Percentiles rank a stretch among this genome's conserved stretches.
Evolutionary conservation across 2,888 invertebrate genomes (phyloP).

Genomic region (Ditula angustiorana): DNA sequence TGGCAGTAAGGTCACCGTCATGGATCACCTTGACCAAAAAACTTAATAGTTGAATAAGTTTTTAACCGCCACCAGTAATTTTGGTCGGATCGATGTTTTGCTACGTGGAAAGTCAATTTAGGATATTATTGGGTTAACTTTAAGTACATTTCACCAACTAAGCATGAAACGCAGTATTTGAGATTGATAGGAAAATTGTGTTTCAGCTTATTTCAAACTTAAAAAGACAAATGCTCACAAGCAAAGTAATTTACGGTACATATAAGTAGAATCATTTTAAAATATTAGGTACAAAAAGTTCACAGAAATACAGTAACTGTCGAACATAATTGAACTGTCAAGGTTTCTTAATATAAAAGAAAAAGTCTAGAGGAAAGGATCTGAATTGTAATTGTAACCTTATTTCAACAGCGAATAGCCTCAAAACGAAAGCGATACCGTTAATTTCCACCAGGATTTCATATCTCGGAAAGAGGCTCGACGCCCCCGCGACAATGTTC

Average conservation of each 20-base stretch:
- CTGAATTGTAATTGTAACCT: not conserved
- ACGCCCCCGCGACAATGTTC: not conserved
- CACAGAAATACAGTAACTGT: too few relatives aligned
- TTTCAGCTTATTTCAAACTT: too few relatives aligned
- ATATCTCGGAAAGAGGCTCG: slow-evolving; percentile 5
- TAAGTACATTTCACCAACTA: too few relatives aligned
- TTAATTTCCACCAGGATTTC: slow-evolving; percentile 2
- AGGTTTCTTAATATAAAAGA: not conserved
- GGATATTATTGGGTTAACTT: too few relatives aligned
- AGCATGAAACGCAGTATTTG: too few relatives aligned
- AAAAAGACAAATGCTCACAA: too few relatives aligned
- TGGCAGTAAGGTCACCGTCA: not conserved
- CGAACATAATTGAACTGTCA: too few relatives aligned
- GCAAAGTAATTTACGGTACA: too few relatives aligned
- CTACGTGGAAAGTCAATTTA: not conserved
- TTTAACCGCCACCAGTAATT: not conserved
- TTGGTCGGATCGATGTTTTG: not conserved
- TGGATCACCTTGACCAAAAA: slow-evolving; percentile 1
- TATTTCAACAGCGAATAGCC: not conserved
- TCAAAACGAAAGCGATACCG: not conserved
- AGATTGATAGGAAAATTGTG: too few relatives aligned
- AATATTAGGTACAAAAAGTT: too few relatives aligned
- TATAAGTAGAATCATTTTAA: too few relatives aligned
- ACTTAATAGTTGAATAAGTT: slow-evolving; percentile 1
- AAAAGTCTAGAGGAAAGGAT: not conserved